Base-by-base conservation (phyloP, 2,888 invertebrate genomes). In the Clunio marinus region DNA sequence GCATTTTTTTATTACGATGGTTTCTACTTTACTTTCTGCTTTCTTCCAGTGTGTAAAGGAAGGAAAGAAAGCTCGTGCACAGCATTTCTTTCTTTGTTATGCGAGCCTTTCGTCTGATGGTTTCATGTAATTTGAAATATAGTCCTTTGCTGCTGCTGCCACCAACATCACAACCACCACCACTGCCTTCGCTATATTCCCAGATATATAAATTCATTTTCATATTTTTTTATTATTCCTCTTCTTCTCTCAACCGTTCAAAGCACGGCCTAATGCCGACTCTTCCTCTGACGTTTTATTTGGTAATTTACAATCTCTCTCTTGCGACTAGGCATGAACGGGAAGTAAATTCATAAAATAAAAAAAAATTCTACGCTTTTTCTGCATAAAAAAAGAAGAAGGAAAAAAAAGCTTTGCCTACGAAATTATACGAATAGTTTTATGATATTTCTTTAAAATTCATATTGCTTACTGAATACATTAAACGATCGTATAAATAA, bases 101-200 rank as follows among this genome's bases (percentile, higher is more conserved):
- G 28, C 4, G 10, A 8, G 28, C 32, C 58, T 17, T 59, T 35
- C 10, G 59, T 35, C 17, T 35, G 10, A 13, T 20, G 32, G 10
- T 32, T 7, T 32, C 4, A 32, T 35, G 59, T 59, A 59, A 59
- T 59, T 59, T 59, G 59, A 59, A 59, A 59, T 59, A 59, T 59
- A 59, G 59, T 59, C 59, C 59, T 59, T 59, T 35, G n/a, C 59
- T 35, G 20, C n/a, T n/a, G n/a, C n/a, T n/a, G n/a, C n/a, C n/a
- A n/a, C n/a, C n/a, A n/a, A n/a, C n/a, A n/a, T n/a, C n/a, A n/a
- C n/a, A n/a, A n/a, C n/a, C n/a, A n/a, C n/a, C n/a, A n/a, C n/a
- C n/a, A n/a, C n/a, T n/a, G n/a, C n/a, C n/a, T n/a, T n/a, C n/a
- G n/a, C 7, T 57, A 27, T 57, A 45, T 57, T 22, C 57, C 59